Evolutionary conservation across 1,140 invertebrate genomes (phyloP), one percentile per base, ranked within the genome.

Genomic region (Onthophagus taurus): DNA sequence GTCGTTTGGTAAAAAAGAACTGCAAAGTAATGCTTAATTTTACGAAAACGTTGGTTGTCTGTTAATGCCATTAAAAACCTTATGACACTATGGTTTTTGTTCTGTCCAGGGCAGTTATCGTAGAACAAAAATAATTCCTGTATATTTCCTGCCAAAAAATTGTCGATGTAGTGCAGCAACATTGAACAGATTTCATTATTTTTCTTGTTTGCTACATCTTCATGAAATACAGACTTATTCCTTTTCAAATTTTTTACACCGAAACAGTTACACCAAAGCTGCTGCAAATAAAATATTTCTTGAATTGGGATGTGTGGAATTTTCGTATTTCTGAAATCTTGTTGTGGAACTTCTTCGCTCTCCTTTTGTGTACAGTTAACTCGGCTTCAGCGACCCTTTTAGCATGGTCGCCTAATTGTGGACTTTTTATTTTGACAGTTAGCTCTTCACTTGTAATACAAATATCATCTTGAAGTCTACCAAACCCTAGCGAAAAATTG

Each of bases 91-190:
- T 37, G 35, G 31, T 37, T 37, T 37, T 37, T 37, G 35, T 37
- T 20, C 20, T 37, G 35, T 6, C 35, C 35, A 37, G 35, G 35
- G 35, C 35, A 37, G 35, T 37, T 37, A 13, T 18, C 14, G 19
- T 17, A 37, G 19, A 37, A 6, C 7, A 37, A 37, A 17, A 37
- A 17, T 17, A 8, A 6, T 21, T 21, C 13, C n/a, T n/a, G n/a
- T n/a, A n/a, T 37, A 17, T 37, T 37, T 21, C 19, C 35, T 6
- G 14, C 19, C 11, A 37, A 37, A 18, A 37, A 37, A 7, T 19
- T 34, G 6, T 34, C 14, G 13, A 8, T 37, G 20, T 37, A 37
- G 20, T 37, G 35, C 16, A 37, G 13, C 11, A 37, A 17, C 20
- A 37, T 37, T 7, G 35, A 37, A 17, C 9, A 37, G 19, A 37